Evolutionary conservation across 1,140 invertebrate species (phyloP).

Genomic region (Nymphalis io): DNA sequence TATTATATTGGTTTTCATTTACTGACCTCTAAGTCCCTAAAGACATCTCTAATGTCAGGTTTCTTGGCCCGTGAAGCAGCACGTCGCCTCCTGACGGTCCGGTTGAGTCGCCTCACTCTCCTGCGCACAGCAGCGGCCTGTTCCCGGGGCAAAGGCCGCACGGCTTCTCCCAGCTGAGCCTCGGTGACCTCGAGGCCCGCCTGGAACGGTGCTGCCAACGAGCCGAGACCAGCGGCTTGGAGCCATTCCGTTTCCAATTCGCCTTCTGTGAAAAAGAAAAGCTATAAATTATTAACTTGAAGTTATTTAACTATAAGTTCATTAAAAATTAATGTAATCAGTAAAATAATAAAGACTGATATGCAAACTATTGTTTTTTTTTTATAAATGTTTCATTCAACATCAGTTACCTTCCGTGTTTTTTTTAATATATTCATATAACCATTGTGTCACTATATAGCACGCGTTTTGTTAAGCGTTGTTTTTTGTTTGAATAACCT

Average conservation of each 20-base stretch:
- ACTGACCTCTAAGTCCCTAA: conserved; percentile 87
- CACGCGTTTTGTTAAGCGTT: no score
- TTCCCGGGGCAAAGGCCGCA: conserved; percentile 77
- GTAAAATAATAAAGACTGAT: no score
- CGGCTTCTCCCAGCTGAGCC: conserved; percentile 76
- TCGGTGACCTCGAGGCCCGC: conserved; percentile 76
- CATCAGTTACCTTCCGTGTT: no score
- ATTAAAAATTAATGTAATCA: no score
- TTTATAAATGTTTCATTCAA: no score
- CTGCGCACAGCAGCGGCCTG: conserved; percentile 90
- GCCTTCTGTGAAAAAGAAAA: conserved; percentile 66
- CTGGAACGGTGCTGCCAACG: conserved; percentile 75
- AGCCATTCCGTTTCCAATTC: conserved; percentile 80
- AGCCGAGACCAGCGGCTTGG: conserved; percentile 72
- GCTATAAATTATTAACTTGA: neutral
- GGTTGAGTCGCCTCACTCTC: conserved; percentile 88
- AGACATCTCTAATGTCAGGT: conserved; percentile 89
- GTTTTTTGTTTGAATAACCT: no score
- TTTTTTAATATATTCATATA: no score
- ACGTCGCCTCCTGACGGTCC: conserved; percentile 86
- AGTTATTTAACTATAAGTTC: no score
- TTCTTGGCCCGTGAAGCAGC: conserved; percentile 81
- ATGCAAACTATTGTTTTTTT: no score
- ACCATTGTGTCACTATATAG: no score
- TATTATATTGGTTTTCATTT: neutral